Conservation (phyloP, 2,888 invertebrate genomes). For the Habrosyne pyritoides region DNA sequence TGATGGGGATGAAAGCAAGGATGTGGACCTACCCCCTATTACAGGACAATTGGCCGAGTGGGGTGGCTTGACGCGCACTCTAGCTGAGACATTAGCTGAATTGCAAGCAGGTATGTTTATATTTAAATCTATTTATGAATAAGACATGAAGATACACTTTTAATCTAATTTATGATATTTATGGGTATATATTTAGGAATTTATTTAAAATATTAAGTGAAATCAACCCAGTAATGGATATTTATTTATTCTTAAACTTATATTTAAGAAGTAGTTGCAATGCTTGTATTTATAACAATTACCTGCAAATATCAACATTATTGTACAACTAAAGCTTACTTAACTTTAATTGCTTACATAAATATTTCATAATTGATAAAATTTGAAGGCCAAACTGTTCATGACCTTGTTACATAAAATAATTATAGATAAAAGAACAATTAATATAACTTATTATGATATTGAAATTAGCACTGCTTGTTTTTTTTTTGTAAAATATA, state of each 20-base stretch:
- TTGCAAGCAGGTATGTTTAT: conserved; percentile 81
- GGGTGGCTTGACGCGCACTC: conserved; percentile 86
- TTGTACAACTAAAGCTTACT: neutral
- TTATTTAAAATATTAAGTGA: too few species aligned
- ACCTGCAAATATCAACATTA: neutral
- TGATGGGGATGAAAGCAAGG: conserved; percentile 70
- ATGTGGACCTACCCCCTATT: conserved; percentile 85
- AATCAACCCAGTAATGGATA: too few species aligned
- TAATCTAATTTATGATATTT: too few species aligned
- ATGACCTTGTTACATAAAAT: neutral
- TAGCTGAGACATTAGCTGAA: conserved; percentile 88
- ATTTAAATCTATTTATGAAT: conserved; percentile 1
- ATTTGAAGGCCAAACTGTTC: neutral
- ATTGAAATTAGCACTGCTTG: neutral
- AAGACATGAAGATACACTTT: too few species aligned
- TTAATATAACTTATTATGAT: neutral
- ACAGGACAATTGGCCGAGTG: conserved; percentile 87
- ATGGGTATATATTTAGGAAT: too few species aligned
- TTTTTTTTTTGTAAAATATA: neutral
- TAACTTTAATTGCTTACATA: neutral
- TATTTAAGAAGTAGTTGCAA: too few species aligned
- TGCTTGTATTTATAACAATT: too few species aligned
- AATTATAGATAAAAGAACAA: conserved; percentile 1
- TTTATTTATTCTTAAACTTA: too few species aligned
- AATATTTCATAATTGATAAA: neutral